Evolutionary conservation across 2,797 vertebrate species (phyloP).

Genomic region (Zenarchopterus dispar): DNA sequence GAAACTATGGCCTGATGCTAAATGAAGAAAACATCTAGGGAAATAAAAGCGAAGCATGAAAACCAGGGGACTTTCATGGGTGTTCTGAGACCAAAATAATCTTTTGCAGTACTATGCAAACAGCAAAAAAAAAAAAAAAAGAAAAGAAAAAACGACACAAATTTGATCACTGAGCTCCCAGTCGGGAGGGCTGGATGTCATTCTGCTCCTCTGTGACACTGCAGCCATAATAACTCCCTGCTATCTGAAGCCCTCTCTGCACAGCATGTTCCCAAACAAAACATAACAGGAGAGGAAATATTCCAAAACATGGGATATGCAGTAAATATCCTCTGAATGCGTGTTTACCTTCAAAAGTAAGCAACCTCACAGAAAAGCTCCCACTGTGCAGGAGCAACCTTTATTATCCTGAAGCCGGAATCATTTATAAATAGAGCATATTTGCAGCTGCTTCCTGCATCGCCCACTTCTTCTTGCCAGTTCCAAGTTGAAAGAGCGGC

Average conservation of each 20-base stretch:
- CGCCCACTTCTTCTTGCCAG: constrained; percentile 54
- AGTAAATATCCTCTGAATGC: constrained; percentile 66
- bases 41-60: constrained; percentile 35
- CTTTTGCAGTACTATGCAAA: constrained; percentile 9
- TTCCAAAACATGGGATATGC: constrained; percentile 60
- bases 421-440: constrained; percentile 79
- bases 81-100: constrained; percentile 11
- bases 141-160: background rate
- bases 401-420: constrained; percentile 69
- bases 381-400: constrained; percentile 62
- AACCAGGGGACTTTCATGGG: constrained; percentile 32
- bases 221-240: constrained; percentile 24
- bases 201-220: constrained; percentile 35
- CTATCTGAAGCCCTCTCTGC: constrained; percentile 28
- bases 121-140: background rate
- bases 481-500: constrained; percentile 58
- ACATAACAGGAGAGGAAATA: constrained; percentile 29
- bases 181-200: constrained; percentile 26
- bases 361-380: constrained; percentile 53
- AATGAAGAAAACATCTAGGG: constrained; percentile 8
- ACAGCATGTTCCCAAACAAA: constrained; percentile 72
- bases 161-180: constrained; percentile 7
- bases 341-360: constrained; percentile 74
- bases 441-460: constrained; percentile 83
- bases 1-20: constrained; percentile 26